Percentiles rank a stretch among this genome's conserved stretches.
Conservation (phyloP, 2,797 vertebrate genomes). For the Parambassis ranga region DNA sequence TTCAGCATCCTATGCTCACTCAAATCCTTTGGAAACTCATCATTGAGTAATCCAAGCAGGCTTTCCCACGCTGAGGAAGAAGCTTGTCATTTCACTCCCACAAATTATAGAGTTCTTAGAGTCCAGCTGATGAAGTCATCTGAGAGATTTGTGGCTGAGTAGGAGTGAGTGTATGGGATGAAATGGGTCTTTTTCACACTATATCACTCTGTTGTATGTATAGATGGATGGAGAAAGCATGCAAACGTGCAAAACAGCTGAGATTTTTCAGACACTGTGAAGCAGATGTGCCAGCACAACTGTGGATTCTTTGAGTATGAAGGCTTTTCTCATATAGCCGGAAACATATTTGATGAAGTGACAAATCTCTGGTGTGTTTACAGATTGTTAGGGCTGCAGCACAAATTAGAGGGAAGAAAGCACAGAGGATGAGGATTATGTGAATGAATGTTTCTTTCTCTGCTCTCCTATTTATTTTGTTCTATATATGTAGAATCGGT, state of each 20-base stretch:
- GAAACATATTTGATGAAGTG: background rate
- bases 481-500: too few relatives aligned
- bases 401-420: too few relatives aligned
- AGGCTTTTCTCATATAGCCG: background rate
- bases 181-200: background rate
- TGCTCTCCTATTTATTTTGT: too few relatives aligned
- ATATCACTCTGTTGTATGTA: background rate
- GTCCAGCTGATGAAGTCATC: conserved; percentile 63
- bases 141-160: background rate
- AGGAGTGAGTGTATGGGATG: background rate
- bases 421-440: too few relatives aligned
- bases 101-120: conserved; percentile 49
- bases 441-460: too few relatives aligned
- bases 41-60: conserved; percentile 16
- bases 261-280: background rate
- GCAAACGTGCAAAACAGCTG: conserved; percentile 4
- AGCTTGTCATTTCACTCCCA: conserved; percentile 41
- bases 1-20: background rate
- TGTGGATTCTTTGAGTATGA: conserved; percentile 16
- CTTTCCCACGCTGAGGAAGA: conserved; percentile 61
- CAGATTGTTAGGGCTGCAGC: background rate
- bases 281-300: conserved; percentile 31
- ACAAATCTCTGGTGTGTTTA: background rate
- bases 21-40: conserved; percentile 32
- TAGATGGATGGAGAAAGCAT: background rate